Base-by-base conservation (phyloP, 2,797 vertebrate genomes). In the Eptatretus atami region DNA sequence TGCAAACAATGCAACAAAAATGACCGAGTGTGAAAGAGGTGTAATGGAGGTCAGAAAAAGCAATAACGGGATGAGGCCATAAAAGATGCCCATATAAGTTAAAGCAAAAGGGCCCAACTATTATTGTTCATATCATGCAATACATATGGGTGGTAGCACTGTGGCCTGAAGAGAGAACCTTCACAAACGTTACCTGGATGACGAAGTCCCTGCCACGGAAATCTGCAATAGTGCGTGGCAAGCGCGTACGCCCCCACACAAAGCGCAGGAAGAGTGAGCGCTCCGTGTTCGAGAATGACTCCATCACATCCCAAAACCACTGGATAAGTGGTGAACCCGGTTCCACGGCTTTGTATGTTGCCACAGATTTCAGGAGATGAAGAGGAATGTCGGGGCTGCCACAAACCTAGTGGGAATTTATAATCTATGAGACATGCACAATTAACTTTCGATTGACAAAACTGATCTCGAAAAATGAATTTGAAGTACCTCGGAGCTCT, bases 261-360 rank as follows among this genome's bases (percentile, higher is more conserved):
- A 98, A 96, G 64, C 88, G 77, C 63, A 98, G 81, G 73, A 98
- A 98, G 9, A 98, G 81, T 3, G 88, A 95, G n/a, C 86, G 77
- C 71, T 96, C 90, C 0, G 86, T 96, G 70, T 92, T 98, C 69
- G 87, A 96, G 74, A 98, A 93, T 52, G 86, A 86, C 71, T 98
- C 90, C 90, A 96, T 96, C 69, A 95, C 92, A 6, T 95, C 92
- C 92, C 92, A 98, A 75, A 98, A 98, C 90, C 92, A 98, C 74
- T 94, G 86, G 67, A 88, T 82, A 69, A 98, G 77, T 2, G 87
- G 76, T 1, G 90, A 77, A 0, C 82, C 84, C 0, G 88, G 88
- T 68, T 98, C 92, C 12, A 94, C 77, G 1, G 90, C 92, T 71
- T 98, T 98, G 6, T 96, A 98, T 0, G 90, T 96, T 63, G 92